Conservation (phyloP, 2,113 vertebrate genomes). For the Megatriorchis doriae region DNA sequence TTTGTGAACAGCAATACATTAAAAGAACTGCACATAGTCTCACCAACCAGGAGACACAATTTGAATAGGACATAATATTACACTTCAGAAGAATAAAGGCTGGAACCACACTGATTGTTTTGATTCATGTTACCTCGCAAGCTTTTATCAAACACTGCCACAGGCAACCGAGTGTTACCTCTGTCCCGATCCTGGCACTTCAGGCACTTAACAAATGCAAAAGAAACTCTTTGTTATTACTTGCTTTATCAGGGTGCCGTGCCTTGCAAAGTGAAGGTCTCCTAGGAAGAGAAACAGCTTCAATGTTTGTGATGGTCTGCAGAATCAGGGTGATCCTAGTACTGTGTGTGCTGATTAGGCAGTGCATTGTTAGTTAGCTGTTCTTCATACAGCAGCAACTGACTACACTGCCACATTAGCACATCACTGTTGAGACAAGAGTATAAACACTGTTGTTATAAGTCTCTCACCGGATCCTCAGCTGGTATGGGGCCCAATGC, state of each 20-base stretch:
- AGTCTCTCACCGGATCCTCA: background rate
- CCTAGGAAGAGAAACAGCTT: background rate
- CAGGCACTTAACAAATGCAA: background rate
- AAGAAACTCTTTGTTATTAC: background rate
- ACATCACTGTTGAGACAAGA: background rate
- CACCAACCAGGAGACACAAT: background rate
- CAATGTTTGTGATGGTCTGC: background rate
- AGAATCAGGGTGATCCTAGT: background rate
- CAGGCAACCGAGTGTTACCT: background rate
- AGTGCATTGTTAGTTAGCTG: conserved; percentile 83
- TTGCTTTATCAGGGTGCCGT: background rate
- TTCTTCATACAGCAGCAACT: conserved; percentile 60
- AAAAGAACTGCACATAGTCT: background rate
- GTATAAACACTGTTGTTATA: background rate
- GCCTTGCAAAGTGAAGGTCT: background rate
- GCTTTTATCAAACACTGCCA: background rate
- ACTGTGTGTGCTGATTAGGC: conserved; percentile 70
- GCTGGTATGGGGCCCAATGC: background rate
- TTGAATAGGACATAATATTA: background rate
- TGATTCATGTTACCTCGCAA: background rate
- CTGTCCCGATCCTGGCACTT: background rate
- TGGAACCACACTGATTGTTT: background rate
- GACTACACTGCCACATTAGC: conserved; percentile 65
- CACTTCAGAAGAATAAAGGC: background rate
- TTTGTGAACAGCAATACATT: background rate